Evolutionary conservation across 1,140 invertebrate species (phyloP).

Genomic region (Drosophila azteca): DNA sequence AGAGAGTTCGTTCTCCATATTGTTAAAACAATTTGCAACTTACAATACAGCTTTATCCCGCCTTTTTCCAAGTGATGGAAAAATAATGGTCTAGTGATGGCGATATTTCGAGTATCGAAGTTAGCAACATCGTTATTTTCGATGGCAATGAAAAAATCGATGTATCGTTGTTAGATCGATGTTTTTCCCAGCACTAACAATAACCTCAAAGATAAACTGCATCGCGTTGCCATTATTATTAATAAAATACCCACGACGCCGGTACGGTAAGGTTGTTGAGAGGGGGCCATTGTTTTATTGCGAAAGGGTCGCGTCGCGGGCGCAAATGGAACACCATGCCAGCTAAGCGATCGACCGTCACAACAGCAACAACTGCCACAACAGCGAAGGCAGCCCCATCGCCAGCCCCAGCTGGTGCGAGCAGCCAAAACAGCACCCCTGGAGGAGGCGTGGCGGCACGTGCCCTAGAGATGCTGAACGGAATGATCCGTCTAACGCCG

Average conservation of each 20-base stretch:
- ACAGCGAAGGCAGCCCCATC: constrained; percentile 20
- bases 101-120: no score
- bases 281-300: constrained; percentile 3
- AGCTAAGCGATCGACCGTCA: constrained; percentile 58
- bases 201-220: no score
- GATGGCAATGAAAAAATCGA: no score
- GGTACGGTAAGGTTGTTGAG: background rate
- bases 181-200: no score
- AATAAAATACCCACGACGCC: background rate
- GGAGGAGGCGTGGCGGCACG: constrained; percentile 6
- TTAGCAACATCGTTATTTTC: no score
- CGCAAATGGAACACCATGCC: constrained; percentile 59
- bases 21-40: no score
- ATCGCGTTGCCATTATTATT: no score
- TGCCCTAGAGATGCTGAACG: constrained; percentile 46
- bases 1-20: no score
- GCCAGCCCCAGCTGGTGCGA: constrained; percentile 20
- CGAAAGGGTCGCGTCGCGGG: constrained; percentile 6
- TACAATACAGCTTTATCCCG: no score
- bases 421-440: constrained; percentile 23
- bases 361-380: constrained; percentile 29
- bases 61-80: no score
- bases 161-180: no score
- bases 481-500: constrained; percentile 79
- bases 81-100: no score